Conservation (phyloP, 1,140 invertebrate species). For the Geopemphigus sp. region DNA sequence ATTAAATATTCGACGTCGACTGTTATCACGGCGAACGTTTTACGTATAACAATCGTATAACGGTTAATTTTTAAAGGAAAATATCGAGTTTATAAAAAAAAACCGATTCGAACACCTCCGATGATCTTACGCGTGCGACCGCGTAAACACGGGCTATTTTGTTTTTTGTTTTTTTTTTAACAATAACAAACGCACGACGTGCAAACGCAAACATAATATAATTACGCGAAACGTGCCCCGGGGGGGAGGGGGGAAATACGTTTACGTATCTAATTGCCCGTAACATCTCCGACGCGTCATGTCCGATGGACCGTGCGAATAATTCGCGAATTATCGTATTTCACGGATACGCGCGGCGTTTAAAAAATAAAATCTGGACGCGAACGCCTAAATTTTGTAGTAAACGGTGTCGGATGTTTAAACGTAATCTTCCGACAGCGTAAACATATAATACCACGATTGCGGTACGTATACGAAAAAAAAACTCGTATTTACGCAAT, state of each 20-base stretch:
- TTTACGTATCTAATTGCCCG: too few species aligned
- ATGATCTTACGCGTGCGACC: too few species aligned
- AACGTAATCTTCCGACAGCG: neutral
- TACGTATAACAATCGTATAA: neutral
- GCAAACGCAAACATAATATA: neutral
- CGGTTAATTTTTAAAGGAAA: neutral
- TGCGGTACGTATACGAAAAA: too few species aligned
- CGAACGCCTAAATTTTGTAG: slow-evolving; percentile 7
- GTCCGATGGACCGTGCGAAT: neutral
- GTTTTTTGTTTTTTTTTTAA: neutral
- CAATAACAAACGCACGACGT: neutral
- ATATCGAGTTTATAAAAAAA: neutral
- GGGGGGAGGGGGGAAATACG: too few species aligned
- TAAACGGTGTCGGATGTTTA: slow-evolving; percentile 20
- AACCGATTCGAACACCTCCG: neutral
- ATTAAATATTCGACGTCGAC: too few species aligned
- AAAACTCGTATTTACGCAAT: too few species aligned
- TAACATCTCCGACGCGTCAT: too few species aligned
- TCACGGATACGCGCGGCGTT: neutral
- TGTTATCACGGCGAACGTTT: neutral
- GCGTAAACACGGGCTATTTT: neutral
- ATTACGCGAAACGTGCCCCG: neutral
- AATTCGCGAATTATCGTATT: slow-evolving; percentile 12
- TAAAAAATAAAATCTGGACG: neutral
- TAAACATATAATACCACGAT: too few species aligned